Conservation (phyloP, 2,888 invertebrate species). For the Drosophila kanekoi region DNA sequence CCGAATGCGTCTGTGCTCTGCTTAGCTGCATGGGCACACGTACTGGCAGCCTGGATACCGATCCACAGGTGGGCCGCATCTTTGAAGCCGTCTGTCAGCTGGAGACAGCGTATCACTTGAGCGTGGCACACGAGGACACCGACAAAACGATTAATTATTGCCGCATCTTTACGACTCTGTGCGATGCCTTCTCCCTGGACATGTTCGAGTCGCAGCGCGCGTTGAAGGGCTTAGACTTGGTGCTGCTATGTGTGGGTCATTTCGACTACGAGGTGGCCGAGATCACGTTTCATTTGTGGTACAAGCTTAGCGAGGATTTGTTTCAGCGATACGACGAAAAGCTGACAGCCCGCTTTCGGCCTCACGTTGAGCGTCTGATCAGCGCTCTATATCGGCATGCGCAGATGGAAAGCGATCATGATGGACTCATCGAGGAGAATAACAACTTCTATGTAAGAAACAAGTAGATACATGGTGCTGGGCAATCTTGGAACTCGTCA, state of each 20-base stretch:
- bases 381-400: constrained; percentile 96
- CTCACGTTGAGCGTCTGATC: constrained; percentile 96
- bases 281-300: constrained; percentile 99
- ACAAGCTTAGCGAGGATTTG: constrained; percentile 96
- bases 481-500: not conserved
- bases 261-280: constrained; percentile 98
- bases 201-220: constrained; percentile 89
- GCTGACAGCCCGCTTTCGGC: constrained; percentile 93
- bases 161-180: constrained; percentile 94
- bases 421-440: constrained; percentile 92
- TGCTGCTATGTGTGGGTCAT: constrained; percentile 96
- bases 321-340: constrained; percentile 94
- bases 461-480: not conserved
- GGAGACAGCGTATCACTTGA: constrained; percentile 94
- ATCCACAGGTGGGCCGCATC: constrained; percentile 87
- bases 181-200: constrained; percentile 94
- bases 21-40: constrained; percentile 91
- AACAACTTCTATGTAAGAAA: constrained; percentile 91
- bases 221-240: constrained; percentile 93
- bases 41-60: constrained; percentile 89
- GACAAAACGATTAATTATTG: constrained; percentile 98
- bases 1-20: constrained; percentile 95
- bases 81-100: constrained; percentile 93
- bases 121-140: constrained; percentile 96
- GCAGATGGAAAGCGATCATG: constrained; percentile 97